Conservation (phyloP, 2,888 invertebrate species). For the Mimachlamys varia region DNA sequence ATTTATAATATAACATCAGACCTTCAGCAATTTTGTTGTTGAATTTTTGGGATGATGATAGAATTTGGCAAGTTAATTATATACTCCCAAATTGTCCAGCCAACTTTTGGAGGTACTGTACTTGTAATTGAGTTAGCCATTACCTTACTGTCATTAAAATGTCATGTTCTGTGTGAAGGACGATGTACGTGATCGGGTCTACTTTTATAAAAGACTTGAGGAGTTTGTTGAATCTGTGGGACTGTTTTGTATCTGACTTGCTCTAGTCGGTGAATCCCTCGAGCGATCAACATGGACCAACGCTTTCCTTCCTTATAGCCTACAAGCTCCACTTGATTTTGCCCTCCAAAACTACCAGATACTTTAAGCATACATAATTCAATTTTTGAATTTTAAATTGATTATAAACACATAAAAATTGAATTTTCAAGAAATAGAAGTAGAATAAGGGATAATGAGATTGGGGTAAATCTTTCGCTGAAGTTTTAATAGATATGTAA, state of each 20-base stretch:
- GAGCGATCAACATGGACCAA: not conserved
- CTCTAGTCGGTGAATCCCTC: not conserved
- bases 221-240: not conserved
- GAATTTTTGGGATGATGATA: not conserved
- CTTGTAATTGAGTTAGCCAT: not conserved
- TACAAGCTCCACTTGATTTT: constrained; percentile 1
- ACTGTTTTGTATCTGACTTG: not conserved
- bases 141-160: not conserved
- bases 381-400: constrained; percentile 34
- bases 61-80: not conserved
- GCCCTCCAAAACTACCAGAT: constrained; percentile 27
- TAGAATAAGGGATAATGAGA: constrained; percentile 6
- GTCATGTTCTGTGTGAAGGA: not conserved
- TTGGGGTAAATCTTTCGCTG: constrained; percentile 3
- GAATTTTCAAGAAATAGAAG: constrained; percentile 31
- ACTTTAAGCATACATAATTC: constrained; percentile 31
- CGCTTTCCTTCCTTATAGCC: constrained; percentile 1
- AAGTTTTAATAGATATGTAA: constrained; percentile 36
- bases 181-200: not conserved
- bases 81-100: not conserved
- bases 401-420: constrained; percentile 26
- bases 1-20: too few species aligned
- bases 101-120: not conserved
- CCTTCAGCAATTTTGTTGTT: not conserved
- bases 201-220: not conserved